phyloP scores from a whole-genome alignment of 2,113 vertebrate species.

The Halichoeres trimaculatus region DNA sequence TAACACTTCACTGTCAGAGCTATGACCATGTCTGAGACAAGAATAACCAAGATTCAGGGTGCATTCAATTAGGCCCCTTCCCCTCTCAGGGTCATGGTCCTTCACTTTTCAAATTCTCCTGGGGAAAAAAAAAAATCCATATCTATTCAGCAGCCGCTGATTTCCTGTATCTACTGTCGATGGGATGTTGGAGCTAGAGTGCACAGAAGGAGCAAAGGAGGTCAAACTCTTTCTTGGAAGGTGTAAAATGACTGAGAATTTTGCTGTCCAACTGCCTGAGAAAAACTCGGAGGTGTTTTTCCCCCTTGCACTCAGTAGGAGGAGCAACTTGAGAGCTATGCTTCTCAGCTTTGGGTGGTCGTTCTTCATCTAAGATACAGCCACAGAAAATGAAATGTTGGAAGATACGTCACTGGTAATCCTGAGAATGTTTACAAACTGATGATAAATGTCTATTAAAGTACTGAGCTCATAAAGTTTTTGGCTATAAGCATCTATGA shows the following conservation, averaged over 20 bases:
- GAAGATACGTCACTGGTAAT: not conserved
- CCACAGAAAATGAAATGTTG: conserved; percentile 4
- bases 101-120: conserved; percentile 14
- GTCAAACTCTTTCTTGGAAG: conserved; percentile 30
- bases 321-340: conserved; percentile 1
- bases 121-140: conserved; percentile 21
- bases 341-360: conserved; percentile 1
- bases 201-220: conserved; percentile 46
- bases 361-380: not conserved
- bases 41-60: conserved; percentile 10
- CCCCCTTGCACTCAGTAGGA: conserved; percentile 8
- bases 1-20: conserved; percentile 21
- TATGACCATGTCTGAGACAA: not conserved
- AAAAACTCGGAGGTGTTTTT: conserved; percentile 20
- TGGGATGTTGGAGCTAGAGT: conserved; percentile 15
- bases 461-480: too few relatives aligned
- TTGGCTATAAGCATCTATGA: too few relatives aligned
- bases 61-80: conserved; percentile 29
- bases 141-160: conserved; percentile 16
- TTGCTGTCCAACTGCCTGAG: conserved; percentile 30
- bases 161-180: conserved; percentile 32
- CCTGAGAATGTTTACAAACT: not conserved
- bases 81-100: conserved; percentile 32
- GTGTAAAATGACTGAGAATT: conserved; percentile 62
- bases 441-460: too few relatives aligned